Evolutionary conservation across 2,888 invertebrate species (phyloP).

Genomic region (Cryptocephalus primarius): DNA sequence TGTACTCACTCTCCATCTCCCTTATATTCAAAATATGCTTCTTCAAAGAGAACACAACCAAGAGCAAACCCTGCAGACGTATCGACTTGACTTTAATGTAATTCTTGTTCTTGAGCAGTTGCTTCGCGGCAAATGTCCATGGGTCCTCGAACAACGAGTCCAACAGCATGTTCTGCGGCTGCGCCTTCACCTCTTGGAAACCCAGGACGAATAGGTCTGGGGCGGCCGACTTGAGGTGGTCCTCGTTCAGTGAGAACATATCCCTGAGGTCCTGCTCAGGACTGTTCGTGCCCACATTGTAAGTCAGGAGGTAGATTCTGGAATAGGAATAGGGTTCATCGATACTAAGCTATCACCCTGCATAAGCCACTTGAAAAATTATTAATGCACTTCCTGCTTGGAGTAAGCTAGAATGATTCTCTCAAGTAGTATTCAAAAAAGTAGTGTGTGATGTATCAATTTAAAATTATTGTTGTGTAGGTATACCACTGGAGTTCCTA

Average conservation of each 20-base stretch:
- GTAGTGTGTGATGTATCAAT: no score
- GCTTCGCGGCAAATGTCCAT: constrained; percentile 69
- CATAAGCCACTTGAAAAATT: no score
- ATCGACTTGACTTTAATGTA: constrained; percentile 72
- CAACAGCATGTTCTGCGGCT: constrained; percentile 73
- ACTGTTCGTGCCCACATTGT: constrained; percentile 82
- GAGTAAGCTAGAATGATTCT: no score
- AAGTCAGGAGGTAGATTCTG: constrained; percentile 75
- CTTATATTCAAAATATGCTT: constrained; percentile 72
- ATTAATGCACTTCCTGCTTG: no score
- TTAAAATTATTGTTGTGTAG: no score
- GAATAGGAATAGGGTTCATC: no score
- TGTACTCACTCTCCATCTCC: constrained; percentile 77
- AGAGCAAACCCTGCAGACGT: constrained; percentile 72
- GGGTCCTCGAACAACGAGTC: constrained; percentile 75
- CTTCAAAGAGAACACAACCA: constrained; percentile 67
- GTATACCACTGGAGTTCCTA: no score
- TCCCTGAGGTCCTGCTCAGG: constrained; percentile 59
- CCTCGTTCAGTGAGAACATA: constrained; percentile 46
- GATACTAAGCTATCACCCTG: no score
- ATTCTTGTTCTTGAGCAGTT: constrained; percentile 51
- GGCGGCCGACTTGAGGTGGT: constrained; percentile 43
- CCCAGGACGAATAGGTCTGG: constrained; percentile 81
- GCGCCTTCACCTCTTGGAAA: constrained; percentile 82
- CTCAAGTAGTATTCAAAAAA: no score